Percentiles rank a stretch among this genome's conserved stretches.
Evolutionary conservation across 2,113 vertebrate genomes (phyloP).

Genomic region (Plecturocebus donacophilus): DNA sequence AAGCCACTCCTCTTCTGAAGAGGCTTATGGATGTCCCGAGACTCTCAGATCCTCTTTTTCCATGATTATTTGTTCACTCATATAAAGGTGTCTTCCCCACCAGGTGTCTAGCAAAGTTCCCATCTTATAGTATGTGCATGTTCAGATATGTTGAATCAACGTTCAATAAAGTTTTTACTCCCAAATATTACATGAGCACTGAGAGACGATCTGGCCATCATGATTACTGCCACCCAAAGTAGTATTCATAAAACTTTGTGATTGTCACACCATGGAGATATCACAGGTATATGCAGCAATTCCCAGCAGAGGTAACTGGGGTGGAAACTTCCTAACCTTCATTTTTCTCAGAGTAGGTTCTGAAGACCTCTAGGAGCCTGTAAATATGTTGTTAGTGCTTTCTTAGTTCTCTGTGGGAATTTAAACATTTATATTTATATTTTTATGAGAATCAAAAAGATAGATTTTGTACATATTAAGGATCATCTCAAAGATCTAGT

Average conservation of each 20-base stretch:
- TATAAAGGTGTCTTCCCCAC: not conserved
- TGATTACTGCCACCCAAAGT: not conserved
- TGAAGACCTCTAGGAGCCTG: not conserved
- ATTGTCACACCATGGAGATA: not conserved
- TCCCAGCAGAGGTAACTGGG: not conserved
- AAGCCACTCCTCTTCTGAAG: not conserved
- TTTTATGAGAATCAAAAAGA: not conserved
- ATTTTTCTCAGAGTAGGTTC: not conserved
- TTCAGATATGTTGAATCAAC: not conserved
- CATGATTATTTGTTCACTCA: not conserved
- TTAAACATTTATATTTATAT: not conserved
- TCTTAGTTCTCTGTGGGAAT: not conserved
- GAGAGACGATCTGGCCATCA: not conserved
- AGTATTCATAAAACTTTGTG: not conserved
- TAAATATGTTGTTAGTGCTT: not conserved
- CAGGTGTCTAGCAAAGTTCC: not conserved
- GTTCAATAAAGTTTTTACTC: not conserved
- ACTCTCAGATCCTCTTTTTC: not conserved
- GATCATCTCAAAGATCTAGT: not conserved
- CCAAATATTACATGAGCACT: not conserved
- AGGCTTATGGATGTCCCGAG: not conserved
- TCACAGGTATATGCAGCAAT: not conserved
- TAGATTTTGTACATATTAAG: not conserved
- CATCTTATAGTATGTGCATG: not conserved
- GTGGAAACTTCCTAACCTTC: not conserved